A percentile compares a stretch with the other conserved stretches of the same genome.
phyloP scores from a whole-genome alignment of 37 sponge, comb jelly and placozoan species.

The Hormiphora californensis region DNA sequence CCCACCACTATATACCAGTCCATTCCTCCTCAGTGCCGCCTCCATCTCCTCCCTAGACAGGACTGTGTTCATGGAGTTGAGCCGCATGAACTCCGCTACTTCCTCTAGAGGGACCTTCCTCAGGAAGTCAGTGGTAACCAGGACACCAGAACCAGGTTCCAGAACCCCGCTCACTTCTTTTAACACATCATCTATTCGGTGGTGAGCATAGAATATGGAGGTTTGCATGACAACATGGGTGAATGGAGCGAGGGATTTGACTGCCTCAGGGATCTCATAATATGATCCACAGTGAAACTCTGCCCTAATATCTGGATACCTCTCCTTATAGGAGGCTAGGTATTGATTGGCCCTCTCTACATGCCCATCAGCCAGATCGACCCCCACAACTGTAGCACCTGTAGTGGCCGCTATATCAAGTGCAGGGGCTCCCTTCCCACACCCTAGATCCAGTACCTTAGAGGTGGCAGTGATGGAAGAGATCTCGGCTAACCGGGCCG shows the following conservation, averaged over 20 bases:
- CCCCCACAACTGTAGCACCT: not conserved
- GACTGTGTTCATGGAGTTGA: not conserved
- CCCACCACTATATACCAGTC: not conserved
- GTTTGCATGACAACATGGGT: constrained; percentile 29
- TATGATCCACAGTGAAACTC: not conserved
- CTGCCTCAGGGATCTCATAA: constrained; percentile 4
- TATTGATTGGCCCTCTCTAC: not conserved
- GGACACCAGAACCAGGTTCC: not conserved
- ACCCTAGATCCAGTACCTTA: not conserved
- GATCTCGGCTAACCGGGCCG: not conserved
- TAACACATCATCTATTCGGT: not conserved
- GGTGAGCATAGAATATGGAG: constrained; percentile 18
- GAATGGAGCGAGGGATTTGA: not conserved
- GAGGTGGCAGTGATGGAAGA: not conserved
- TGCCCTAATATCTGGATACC: not conserved
- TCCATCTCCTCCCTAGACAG: constrained; percentile 11
- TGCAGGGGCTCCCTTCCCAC: not conserved
- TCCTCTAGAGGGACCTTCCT: not conserved
- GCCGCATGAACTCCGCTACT: not conserved
- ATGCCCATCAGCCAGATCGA: constrained; percentile 7
- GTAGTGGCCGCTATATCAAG: not conserved
- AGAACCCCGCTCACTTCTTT: not conserved
- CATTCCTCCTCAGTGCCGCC: not conserved
- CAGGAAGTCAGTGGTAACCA: not conserved
- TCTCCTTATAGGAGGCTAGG: not conserved